Conservation (phyloP, 37 sponge, comb jelly and placozoan species). For the Theonella swinhoei region DNA sequence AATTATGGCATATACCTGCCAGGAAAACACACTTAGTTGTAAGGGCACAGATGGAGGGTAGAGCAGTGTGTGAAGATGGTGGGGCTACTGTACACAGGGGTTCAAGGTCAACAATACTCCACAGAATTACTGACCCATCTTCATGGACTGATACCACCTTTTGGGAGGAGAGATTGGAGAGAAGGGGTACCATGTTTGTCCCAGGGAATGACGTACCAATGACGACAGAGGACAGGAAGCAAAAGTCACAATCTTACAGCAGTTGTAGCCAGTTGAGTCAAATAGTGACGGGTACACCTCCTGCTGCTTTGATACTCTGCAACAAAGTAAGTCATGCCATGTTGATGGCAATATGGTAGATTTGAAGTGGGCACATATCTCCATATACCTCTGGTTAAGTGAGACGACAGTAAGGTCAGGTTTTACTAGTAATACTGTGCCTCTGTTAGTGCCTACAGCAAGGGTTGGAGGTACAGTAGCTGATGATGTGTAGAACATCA, state of each 20-base stretch:
- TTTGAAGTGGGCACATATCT: too few relatives aligned
- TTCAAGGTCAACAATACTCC: constrained; percentile 19
- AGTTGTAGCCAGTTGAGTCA: neutral
- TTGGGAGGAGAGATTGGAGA: neutral
- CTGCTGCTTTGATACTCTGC: constrained; percentile 8
- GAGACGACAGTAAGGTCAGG: too few relatives aligned
- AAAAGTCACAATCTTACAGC: constrained; percentile 9
- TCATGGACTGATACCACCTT: constrained; percentile 37
- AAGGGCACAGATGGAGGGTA: neutral
- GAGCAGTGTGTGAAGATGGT: neutral
- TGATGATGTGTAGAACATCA: too few relatives aligned
- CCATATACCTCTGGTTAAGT: neutral
- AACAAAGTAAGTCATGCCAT: neutral
- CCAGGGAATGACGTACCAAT: neutral
- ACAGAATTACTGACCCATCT: constrained; percentile 42
- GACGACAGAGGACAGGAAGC: too few relatives aligned
- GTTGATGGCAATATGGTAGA: too few relatives aligned
- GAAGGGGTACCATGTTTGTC: neutral
- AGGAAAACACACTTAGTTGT: neutral
- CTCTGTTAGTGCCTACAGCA: too few relatives aligned
- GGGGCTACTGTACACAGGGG: constrained; percentile 11
- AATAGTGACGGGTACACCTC: neutral
- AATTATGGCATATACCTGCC: neutral
- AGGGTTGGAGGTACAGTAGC: too few relatives aligned
- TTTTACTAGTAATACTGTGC: too few relatives aligned